These are phyloP conservation scores for Onthophagus taurus DNA, from an alignment of 1,140 invertebrate species.

Conservation along the genomic window DNA sequence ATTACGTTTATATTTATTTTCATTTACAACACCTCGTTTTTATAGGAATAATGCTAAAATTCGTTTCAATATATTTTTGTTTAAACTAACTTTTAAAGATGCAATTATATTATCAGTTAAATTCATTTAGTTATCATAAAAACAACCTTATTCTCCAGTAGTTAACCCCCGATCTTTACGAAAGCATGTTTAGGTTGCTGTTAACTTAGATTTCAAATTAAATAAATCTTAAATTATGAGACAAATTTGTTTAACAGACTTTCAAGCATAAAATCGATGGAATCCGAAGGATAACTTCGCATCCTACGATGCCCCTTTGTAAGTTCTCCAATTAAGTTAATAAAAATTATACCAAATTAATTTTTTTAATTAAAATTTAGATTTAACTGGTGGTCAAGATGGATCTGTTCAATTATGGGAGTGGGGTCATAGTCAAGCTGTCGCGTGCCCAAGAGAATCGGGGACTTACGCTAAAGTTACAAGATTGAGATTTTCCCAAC, in stretches of 20 bases:
- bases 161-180: too few relatives aligned
- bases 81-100: too few relatives aligned
- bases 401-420: conserved; percentile 97
- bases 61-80: too few relatives aligned
- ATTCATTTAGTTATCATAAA: too few relatives aligned
- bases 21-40: too few relatives aligned
- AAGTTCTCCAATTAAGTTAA: conserved; percentile 42
- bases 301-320: conserved; percentile 91
- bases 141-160: too few relatives aligned
- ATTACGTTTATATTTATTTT: too few relatives aligned
- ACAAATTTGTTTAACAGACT: conserved; percentile 63
- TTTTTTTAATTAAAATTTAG: conserved; percentile 41
- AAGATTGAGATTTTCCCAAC: conserved; percentile 85
- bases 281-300: conserved; percentile 88
- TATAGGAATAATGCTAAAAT: too few relatives aligned
- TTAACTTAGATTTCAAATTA: too few relatives aligned
- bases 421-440: conserved; percentile 87
- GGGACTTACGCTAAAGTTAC: conserved; percentile 92
- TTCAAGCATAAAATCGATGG: conserved; percentile 85
- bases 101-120: too few relatives aligned
- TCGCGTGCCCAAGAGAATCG: conserved; percentile 79
- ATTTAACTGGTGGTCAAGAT: conserved; percentile 93
- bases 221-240: too few relatives aligned
- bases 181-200: too few relatives aligned
- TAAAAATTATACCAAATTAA: not conserved